phyloP scores from a whole-genome alignment of 1,140 invertebrate species.

The Acromyrmex heyeri region DNA sequence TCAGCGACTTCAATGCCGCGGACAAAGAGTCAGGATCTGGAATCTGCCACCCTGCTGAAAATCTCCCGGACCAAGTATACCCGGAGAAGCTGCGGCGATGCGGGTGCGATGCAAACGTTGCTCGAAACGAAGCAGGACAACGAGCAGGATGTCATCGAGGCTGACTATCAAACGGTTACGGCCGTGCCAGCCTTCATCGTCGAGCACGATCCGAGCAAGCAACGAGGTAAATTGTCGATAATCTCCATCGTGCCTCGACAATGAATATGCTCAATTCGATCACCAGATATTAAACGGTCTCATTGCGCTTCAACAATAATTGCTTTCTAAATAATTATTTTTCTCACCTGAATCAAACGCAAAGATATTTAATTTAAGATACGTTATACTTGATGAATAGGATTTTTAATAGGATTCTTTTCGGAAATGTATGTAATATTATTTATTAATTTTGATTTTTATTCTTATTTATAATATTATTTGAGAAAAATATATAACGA shows the following conservation, averaged over 20 bases:
- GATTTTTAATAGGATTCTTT: neutral
- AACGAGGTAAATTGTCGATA: slow-evolving; percentile 75
- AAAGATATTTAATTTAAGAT: neutral
- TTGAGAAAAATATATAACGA: neutral
- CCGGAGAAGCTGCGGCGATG: slow-evolving; percentile 83
- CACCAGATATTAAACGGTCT: no score
- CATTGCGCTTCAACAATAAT: slow-evolving; percentile 6
- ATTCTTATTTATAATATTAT: neutral
- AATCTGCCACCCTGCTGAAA: slow-evolving; percentile 74
- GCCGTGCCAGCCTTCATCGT: slow-evolving; percentile 87
- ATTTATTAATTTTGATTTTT: neutral
- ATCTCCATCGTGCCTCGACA: neutral
- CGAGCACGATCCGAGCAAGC: slow-evolving; percentile 86
- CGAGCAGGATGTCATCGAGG: slow-evolving; percentile 75
- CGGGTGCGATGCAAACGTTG: slow-evolving; percentile 77
- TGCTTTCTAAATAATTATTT: slow-evolving; percentile 1
- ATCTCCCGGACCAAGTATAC: slow-evolving; percentile 82
- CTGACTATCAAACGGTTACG: slow-evolving; percentile 87
- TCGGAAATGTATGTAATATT: neutral
- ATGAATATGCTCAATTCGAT: slow-evolving; percentile 5
- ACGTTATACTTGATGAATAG: neutral
- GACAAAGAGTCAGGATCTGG: slow-evolving; percentile 77
- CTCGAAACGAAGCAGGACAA: slow-evolving; percentile 77
- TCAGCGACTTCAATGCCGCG: slow-evolving; percentile 67
- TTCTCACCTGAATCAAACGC: neutral